phyloP scores from a whole-genome alignment of 2,797 vertebrate species.

The Pygocentrus nattereri region DNA sequence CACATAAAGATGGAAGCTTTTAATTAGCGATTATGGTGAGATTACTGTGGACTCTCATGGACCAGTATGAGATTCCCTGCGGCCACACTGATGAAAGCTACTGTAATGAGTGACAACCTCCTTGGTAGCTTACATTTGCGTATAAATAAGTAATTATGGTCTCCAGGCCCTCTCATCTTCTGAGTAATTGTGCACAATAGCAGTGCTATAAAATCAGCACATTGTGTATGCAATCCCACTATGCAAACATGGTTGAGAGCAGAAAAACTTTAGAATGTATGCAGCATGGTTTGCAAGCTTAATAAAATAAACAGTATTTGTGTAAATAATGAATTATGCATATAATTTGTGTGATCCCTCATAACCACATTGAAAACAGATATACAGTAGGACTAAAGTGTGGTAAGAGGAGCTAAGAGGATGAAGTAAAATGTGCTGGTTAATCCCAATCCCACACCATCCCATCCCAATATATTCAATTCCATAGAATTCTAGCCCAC shows the following conservation, averaged over 20 bases:
- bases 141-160: conserved; percentile 58
- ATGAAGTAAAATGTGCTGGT: background rate
- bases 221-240: background rate
- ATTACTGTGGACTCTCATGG: background rate
- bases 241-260: background rate
- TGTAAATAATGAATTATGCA: conserved; percentile 6
- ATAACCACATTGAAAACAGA: background rate
- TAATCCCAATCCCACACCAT: background rate
- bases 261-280: background rate
- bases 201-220: background rate
- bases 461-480: background rate
- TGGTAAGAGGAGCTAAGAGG: background rate
- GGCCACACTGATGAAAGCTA: conserved; percentile 51
- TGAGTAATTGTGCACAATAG: conserved; percentile 37
- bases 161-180: conserved; percentile 36
- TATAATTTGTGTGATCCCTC: background rate
- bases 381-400: background rate
- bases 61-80: conserved; percentile 38
- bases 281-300: background rate
- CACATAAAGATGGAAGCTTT: conserved; percentile 28
- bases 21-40: conserved; percentile 40
- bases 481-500: background rate
- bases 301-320: background rate
- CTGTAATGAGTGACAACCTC: conserved; percentile 43
- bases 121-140: conserved; percentile 8